Percentiles rank a stretch among this genome's conserved stretches.
phyloP scores from a whole-genome alignment of 2,888 invertebrate genomes.

The Nineta flava region DNA sequence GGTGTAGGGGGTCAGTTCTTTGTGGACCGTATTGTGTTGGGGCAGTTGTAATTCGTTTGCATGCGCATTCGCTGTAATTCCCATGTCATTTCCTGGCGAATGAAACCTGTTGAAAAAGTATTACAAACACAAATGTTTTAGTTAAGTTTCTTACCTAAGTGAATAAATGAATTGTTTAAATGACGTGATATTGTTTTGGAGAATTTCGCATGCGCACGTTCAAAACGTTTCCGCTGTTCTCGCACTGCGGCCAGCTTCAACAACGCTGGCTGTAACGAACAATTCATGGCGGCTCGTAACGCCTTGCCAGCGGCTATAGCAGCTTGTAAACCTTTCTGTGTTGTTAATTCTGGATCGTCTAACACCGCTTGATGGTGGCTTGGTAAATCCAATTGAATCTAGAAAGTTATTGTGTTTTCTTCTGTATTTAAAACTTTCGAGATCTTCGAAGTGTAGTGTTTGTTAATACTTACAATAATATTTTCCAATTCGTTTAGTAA shows the following conservation, averaged over 20 bases:
- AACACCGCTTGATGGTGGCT: slow-evolving; percentile 47
- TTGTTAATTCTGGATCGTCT: slow-evolving; percentile 56
- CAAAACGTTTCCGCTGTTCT: slow-evolving; percentile 64
- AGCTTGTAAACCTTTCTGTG: slow-evolving; percentile 39
- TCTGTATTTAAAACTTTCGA: slow-evolving; percentile 1
- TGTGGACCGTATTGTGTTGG: slow-evolving; percentile 64
- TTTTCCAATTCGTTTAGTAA: slow-evolving; percentile 63
- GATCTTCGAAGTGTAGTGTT: not conserved
- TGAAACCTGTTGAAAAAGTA: not conserved
- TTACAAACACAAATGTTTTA: too few relatives aligned
- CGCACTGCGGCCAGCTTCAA: slow-evolving; percentile 57
- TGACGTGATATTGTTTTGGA: slow-evolving; percentile 74
- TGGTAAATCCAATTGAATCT: slow-evolving; percentile 56
- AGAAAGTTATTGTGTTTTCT: slow-evolving; percentile 10
- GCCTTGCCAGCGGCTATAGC: slow-evolving; percentile 57
- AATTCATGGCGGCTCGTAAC: slow-evolving; percentile 57
- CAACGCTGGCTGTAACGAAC: slow-evolving; percentile 44
- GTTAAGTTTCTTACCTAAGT: slow-evolving; percentile 45
- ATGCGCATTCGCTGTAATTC: slow-evolving; percentile 36
- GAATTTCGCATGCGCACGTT: slow-evolving; percentile 62
- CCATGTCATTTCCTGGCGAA: slow-evolving; percentile 47
- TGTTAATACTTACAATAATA: slow-evolving; percentile 45
- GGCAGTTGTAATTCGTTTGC: slow-evolving; percentile 49
- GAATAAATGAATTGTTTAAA: slow-evolving; percentile 87
- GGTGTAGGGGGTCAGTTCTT: slow-evolving; percentile 71